Evolutionary conservation across 2,113 vertebrate genomes (phyloP), one percentile per base, ranked within the genome.

Genomic region (Carassius carassius): DNA sequence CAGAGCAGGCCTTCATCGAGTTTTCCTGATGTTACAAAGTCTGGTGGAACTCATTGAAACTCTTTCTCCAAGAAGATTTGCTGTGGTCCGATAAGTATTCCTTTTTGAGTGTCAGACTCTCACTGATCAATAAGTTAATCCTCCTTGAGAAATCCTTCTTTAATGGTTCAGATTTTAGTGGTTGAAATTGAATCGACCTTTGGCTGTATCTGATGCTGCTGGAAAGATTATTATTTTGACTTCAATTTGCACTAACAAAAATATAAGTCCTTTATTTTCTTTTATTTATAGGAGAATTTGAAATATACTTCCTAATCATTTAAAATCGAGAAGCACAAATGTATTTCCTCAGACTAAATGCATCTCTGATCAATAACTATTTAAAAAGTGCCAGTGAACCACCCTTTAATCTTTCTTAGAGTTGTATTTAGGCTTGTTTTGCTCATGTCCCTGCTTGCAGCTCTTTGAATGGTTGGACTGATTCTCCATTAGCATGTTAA

Each of bases 51-150:
- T 47, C 10, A 47, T 2, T 47, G 0, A 49, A 49, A 16, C 13
- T 9, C 5, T 75, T 75, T 51, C 73, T 29, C 17, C 44, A 17
- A 51, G 73, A 85, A 82, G 44, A 12, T 12, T 47, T 47, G 12
- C 44, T 47, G 44, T 47, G 44, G 44, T 47, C 44, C 2, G 82
- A 76, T 51, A 29, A 49, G 73, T 75, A 51, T 75, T 49, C n/a
- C 23, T 51, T 29, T 75, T 44, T 51, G 72, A 51, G 44, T n/a
- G 35, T 72, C 19, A 51, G 73, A n/a, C 69, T 11, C 67, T 14
- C 37, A 3, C 73, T 16, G 44, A 75, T 75, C 73, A 75, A 75
- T 75, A 75, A 51, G 23, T 16, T 75, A 75, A 75, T 75, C 37
- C 73, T 17, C 44, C 44, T 51, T 44, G 37, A 51, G 32, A 75